phyloP scores from a whole-genome alignment of 2,888 invertebrate species.

The Gastrophysa polygoni region DNA sequence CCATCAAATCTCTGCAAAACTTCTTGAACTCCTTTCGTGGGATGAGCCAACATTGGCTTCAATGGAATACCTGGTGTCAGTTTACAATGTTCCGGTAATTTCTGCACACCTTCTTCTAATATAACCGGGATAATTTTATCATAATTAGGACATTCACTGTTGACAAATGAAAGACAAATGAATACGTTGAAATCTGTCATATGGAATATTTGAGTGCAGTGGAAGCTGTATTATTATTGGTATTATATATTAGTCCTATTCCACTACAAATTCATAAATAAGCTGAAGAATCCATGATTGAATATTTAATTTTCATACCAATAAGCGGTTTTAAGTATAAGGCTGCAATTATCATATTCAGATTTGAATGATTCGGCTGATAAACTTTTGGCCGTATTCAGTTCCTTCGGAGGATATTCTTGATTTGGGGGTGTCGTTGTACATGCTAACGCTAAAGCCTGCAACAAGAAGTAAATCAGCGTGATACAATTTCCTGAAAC shows the following conservation, averaged over 20 bases:
- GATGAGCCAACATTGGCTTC: conserved; percentile 98
- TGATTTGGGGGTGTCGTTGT: conserved; percentile 79
- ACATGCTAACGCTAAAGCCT: conserved; percentile 84
- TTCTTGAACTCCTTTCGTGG: conserved; percentile 92
- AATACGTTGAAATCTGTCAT: too few relatives aligned
- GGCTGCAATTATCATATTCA: conserved; percentile 73
- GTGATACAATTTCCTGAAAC: neutral
- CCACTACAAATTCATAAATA: neutral
- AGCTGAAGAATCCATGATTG: neutral
- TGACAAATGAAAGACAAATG: conserved; percentile 31
- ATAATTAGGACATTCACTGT: conserved; percentile 97
- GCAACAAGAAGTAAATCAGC: neutral
- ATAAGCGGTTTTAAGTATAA: conserved; percentile 89
- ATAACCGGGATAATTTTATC: conserved; percentile 81
- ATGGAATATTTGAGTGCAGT: too few relatives aligned
- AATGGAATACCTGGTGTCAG: conserved; percentile 92
- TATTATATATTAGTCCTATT: too few relatives aligned
- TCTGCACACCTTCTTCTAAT: conserved; percentile 74
- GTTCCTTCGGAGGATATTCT: conserved; percentile 64
- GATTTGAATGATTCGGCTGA: conserved; percentile 74
- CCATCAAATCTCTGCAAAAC: conserved; percentile 76
- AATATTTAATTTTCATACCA: conserved; percentile 63
- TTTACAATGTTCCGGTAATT: conserved; percentile 80
- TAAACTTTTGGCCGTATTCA: conserved; percentile 69
- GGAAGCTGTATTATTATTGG: too few relatives aligned